phyloP scores from a whole-genome alignment of 2,113 vertebrate species.

The Nothocercus julius region DNA sequence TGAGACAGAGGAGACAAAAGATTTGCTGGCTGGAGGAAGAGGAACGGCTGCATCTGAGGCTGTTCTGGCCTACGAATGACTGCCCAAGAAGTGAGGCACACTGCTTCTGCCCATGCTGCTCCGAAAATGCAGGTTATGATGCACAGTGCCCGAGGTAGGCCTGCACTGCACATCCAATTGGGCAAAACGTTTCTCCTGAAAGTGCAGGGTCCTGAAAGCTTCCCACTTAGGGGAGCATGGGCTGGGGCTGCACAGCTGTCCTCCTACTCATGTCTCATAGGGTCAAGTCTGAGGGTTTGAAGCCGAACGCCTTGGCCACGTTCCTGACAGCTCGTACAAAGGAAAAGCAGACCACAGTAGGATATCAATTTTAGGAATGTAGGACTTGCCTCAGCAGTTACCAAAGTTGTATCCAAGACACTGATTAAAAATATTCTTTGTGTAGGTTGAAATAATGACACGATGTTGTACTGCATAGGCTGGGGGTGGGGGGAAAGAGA shows the following conservation, averaged over 20 bases:
- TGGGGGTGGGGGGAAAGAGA: neutral
- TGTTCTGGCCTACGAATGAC: fast-evolving
- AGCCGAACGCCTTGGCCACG: fast-evolving
- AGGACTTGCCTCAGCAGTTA: neutral
- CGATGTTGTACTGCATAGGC: neutral
- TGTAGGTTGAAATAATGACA: neutral
- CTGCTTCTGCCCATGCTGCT: fast-evolving
- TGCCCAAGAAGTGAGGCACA: neutral
- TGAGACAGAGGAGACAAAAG: neutral
- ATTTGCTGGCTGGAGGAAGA: fast-evolving
- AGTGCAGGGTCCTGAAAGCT: neutral
- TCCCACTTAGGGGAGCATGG: fast-evolving
- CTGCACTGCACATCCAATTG: fast-evolving
- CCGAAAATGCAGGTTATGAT: neutral
- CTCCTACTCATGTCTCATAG: neutral
- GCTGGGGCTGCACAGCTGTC: fast-evolving
- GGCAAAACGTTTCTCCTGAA: neutral
- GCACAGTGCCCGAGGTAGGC: neutral
- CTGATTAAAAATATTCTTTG: neutral
- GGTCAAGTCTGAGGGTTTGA: neutral
- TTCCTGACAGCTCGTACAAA: fast-evolving
- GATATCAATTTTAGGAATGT: neutral
- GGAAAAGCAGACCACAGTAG: neutral
- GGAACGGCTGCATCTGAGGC: fast-evolving
- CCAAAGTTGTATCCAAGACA: neutral